Conservation (phyloP, 2,797 vertebrate genomes). For the Tokudaia tokunoshimensis region DNA sequence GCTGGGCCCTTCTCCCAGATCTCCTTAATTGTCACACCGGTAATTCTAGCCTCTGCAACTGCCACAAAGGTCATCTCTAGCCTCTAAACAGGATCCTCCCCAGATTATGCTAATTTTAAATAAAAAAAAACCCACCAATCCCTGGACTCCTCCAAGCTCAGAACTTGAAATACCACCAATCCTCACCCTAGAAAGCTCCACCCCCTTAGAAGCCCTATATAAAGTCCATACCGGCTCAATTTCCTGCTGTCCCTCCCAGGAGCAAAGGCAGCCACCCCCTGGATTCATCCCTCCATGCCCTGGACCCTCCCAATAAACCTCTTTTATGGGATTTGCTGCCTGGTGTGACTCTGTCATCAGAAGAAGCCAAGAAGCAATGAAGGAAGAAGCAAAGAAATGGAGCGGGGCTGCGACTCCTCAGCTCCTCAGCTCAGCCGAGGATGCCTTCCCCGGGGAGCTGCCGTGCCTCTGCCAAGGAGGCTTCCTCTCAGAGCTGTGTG, state of each 20-base stretch:
- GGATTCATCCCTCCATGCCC: neutral
- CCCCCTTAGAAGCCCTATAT: neutral
- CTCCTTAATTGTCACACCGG: neutral
- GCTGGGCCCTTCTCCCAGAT: neutral
- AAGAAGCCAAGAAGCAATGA: neutral
- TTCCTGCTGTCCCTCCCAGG: neutral
- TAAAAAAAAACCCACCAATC: neutral
- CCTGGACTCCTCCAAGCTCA: neutral
- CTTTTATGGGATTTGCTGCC: neutral
- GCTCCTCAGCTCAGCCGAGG: neutral
- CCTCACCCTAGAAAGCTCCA: neutral
- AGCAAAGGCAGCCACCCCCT: neutral
- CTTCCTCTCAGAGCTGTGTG: neutral
- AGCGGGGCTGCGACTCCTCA: neutral
- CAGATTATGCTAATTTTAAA: neutral
- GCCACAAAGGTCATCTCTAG: neutral
- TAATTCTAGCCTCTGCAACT: neutral
- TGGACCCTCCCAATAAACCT: neutral
- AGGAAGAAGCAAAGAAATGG: neutral
- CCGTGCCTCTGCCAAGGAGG: neutral
- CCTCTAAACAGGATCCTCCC: neutral
- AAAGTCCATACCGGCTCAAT: neutral
- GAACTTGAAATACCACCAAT: neutral
- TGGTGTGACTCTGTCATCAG: neutral
- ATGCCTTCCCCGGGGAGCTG: neutral